Base-by-base conservation (phyloP, 2,888 invertebrate species). In the Mythimna pallens region DNA sequence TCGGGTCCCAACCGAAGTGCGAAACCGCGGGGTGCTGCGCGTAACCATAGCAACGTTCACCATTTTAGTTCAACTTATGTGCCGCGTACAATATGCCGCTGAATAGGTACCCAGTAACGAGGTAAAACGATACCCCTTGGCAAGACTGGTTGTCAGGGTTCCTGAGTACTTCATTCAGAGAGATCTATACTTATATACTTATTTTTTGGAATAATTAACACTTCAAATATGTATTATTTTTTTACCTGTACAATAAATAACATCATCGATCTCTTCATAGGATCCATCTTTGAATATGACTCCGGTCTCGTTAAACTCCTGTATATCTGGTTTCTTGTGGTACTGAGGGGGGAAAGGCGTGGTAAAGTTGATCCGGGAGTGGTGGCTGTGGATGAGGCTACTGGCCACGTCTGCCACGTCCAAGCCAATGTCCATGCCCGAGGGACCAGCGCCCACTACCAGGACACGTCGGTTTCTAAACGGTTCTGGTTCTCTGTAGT, bases 201-300 rank as follows among this genome's bases (percentile, higher is more conserved):
- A n/a, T n/a, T n/a, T n/a, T n/a, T n/a, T 10, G 40, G 12, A 40
- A 40, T 40, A 40, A 67, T 2, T 34, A 36, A 59, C 36, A n/a
- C 36, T 34, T n/a, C 34, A 36, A 36, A 36, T 59, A n/a, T 36
- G 12, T 52, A 25, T n/a, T 65, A 66, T n/a, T 22, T 47, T 77
- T 82, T 74, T 67, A 95, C 98, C 98, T 85, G 98, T 98, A 88
- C 98, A 98, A 89, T 97, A 97, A 78, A 98, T 93, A 22, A 98
- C 95, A 54, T 96, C 96, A 89, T 98, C 98, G 9, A 97, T 93
- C 3, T 95, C 93, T 84, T 97, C 96, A 78, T 92, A 95, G 1
- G 96, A 96, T 1, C 97, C 97, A 90, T 98, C 97, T 6, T 93
- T 90, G 82, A 98, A 97, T 70, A 93, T 81, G 3, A 97, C 97